Evolutionary conservation across 2,888 invertebrate species (phyloP), one percentile per base, ranked within the genome.

Genomic region (Trachelus stipa): DNA sequence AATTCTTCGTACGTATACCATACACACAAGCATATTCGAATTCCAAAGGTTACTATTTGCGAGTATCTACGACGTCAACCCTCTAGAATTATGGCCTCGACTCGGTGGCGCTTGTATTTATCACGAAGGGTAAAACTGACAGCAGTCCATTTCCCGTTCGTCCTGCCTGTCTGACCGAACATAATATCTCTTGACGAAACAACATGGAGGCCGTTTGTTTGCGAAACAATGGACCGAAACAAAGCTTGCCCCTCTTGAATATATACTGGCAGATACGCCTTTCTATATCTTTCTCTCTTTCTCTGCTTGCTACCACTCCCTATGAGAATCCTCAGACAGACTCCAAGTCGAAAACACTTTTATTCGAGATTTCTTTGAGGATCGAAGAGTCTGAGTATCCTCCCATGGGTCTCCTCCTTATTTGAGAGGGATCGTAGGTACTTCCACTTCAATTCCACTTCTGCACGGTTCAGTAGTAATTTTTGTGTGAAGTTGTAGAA

Each of bases 171-270:
- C 89, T 88, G 88, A 84, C 84, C 87, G 88, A 86, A 88, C 87
- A 87, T 88, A 86, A 87, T 88, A 90, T 90, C 90, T 88, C 85
- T 87, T 89, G 89, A 90, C 90, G 89, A 90, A 90, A 90, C 90
- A 89, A 88, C 90, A 89, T 89, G 90, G 88, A 88, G 89, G 89
- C 87, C 89, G 90, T 90, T 90, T 90, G 90, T 90, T 90, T 90
- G 87, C 88, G 87, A 88, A 90, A 90, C 90, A 90, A 90, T 90
- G 89, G 88, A 88, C 88, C 89, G 88, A 90, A 90, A 90, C 90
- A 90, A 90, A 89, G 86, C 88, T 88, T 89, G 86, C 87, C 85
- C 86, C 88, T 85, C 85, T 85, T 85, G 85, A 56, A 56, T 56
- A 56, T 56, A 56, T 56, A 56, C 40, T 56, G 40, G 23, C 40